Base-by-base conservation (phyloP, 2,888 invertebrate genomes). In the Endomychus coccineus region DNA sequence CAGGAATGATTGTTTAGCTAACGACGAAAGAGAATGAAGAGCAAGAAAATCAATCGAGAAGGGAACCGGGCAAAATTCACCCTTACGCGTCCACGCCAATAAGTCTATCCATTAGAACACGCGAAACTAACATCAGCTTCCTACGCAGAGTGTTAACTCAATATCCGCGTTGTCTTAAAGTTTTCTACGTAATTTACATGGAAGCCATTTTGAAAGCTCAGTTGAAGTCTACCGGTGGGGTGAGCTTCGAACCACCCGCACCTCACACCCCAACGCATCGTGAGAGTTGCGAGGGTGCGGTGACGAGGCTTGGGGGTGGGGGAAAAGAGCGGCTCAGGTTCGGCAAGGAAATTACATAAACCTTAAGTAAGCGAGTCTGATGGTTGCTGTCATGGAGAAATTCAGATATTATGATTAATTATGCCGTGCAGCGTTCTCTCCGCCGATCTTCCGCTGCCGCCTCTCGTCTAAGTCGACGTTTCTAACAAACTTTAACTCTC, bases 151-250 rank as follows among this genome's bases (percentile, higher is more conserved):
- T 58, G 62, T 59, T 62, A 63, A 63, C 62, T 64, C 62, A 64
- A 63, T 63, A 64, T 64, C 59, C 62, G 59, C 59, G 61, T 57
- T 62, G 63, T 64, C 64, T 63, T 64, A 64, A 37, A 64, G 64
- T 64, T 64, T 64, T 64, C 63, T 63, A 59, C 60, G 60, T 62
- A 64, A 64, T 64, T 64, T 64, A 60, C 64, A 64, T 64, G 61
- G 64, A 60, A 61, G 64, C 64, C 64, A 64, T 64, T 64, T 64
- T 64, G 64, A 62, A 62, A 62, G 61, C 61, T 57, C 30, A 28
- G 39, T 43, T 48, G 46, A 51, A 50, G 51, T 51, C 50, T 49
- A 45, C 32, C 40, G n/a, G 27, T 27, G 14, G 6, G 13, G 29
- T 10, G 17, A 11, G 22, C 21, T 24, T 31, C 35, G 21, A 6